phyloP scores from a whole-genome alignment of 2,888 invertebrate species.

The Drosophila birchii region DNA sequence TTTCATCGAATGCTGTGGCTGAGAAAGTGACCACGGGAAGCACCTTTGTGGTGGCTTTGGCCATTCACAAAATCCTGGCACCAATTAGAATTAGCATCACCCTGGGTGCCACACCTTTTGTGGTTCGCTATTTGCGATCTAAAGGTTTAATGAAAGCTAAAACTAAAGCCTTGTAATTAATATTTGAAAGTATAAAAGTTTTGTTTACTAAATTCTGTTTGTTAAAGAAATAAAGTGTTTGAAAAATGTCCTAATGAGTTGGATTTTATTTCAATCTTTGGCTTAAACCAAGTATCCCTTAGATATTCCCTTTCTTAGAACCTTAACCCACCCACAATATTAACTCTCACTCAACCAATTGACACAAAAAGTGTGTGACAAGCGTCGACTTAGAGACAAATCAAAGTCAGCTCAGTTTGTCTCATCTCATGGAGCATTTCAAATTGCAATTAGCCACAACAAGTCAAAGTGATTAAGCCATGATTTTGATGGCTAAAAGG shows the following conservation, averaged over 20 bases:
- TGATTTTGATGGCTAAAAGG: constrained; percentile 38
- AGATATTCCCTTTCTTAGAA: not conserved
- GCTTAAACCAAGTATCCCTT: not conserved
- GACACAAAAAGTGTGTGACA: constrained; percentile 19
- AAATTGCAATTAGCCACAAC: constrained; percentile 56
- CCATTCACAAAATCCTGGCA: not conserved
- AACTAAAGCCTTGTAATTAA: not conserved
- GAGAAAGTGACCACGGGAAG: not conserved
- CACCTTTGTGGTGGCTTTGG: not conserved
- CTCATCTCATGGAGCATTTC: constrained; percentile 47
- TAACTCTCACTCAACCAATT: constrained; percentile 8
- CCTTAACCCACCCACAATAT: not conserved
- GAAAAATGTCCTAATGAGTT: not conserved
- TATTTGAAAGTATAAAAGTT: too few relatives aligned
- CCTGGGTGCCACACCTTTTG: not conserved
- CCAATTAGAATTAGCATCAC: not conserved
- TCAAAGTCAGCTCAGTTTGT: constrained; percentile 47
- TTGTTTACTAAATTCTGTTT: not conserved
- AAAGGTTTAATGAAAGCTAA: not conserved
- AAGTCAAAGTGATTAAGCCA: constrained; percentile 51
- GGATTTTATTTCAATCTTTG: not conserved
- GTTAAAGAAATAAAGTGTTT: not conserved
- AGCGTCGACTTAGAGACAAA: constrained; percentile 31
- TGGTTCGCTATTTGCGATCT: not conserved
- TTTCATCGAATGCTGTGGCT: not conserved